Evolutionary conservation across 1,140 invertebrate genomes (phyloP).

Genomic region (Ganaspis sp.): DNA sequence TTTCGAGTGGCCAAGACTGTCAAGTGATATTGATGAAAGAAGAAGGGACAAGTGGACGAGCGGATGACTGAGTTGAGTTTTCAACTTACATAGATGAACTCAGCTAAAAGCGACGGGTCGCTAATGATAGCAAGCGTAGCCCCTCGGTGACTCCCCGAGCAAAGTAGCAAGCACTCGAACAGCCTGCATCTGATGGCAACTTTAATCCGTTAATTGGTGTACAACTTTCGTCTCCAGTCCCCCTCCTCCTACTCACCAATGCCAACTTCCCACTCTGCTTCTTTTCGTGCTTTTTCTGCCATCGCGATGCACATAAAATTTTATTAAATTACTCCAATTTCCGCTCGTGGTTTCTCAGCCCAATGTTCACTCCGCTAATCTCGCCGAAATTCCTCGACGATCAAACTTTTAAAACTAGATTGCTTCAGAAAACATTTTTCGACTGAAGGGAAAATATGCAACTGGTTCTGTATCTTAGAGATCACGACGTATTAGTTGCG

Average conservation of each 20-base stretch:
- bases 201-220: constrained; percentile 70
- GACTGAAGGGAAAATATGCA: background rate
- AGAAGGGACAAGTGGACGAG: constrained; percentile 45
- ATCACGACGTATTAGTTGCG: too few relatives aligned
- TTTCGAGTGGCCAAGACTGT: constrained; percentile 7
- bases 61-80: constrained; percentile 35
- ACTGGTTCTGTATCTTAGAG: background rate
- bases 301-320: constrained; percentile 48
- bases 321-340: constrained; percentile 58
- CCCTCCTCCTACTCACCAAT: background rate
- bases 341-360: background rate
- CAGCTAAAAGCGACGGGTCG: constrained; percentile 47
- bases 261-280: constrained; percentile 7
- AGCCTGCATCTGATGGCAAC: constrained; percentile 65
- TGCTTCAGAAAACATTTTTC: background rate
- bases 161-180: constrained; percentile 57
- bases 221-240: constrained; percentile 57
- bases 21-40: constrained; percentile 46
- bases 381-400: background rate
- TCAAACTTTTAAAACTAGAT: background rate
- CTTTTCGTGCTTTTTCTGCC: constrained; percentile 35
- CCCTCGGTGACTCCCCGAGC: constrained; percentile 46
- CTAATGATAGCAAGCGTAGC: constrained; percentile 59
- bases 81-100: constrained; percentile 45
- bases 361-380: constrained; percentile 2